Evolutionary conservation across 1,140 invertebrate genomes (phyloP).

Genomic region (Drosophila erecta): DNA sequence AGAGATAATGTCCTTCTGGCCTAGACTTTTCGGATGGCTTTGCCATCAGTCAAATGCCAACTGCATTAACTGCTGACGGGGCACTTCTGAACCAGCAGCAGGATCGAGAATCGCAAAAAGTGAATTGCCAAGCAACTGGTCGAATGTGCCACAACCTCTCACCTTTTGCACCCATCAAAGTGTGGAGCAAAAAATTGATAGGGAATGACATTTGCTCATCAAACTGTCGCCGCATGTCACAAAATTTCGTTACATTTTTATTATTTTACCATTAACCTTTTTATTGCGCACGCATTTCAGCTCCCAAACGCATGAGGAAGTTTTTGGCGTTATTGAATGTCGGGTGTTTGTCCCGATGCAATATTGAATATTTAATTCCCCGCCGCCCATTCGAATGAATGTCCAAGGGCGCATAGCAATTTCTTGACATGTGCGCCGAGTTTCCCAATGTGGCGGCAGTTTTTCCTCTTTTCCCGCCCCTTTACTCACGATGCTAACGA

Average conservation of each 20-base stretch:
- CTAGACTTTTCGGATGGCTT: conserved; percentile 8
- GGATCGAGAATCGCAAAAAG: not conserved
- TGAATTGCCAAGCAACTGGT: not conserved
- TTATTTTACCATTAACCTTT: conserved; percentile 76
- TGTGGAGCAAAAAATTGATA: conserved; percentile 9
- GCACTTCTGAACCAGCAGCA: conserved; percentile 19
- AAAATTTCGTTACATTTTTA: conserved; percentile 59
- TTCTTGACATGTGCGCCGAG: conserved; percentile 55
- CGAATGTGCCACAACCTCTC: not conserved
- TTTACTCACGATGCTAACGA: conserved; percentile 36
- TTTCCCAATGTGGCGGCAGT: conserved; percentile 41
- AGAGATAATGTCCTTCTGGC: conserved; percentile 30
- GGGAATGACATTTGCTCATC: conserved; percentile 34
- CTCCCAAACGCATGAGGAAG: conserved; percentile 41
- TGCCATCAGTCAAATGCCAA: conserved; percentile 36
- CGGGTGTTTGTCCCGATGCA: conserved; percentile 51
- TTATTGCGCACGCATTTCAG: conserved; percentile 60
- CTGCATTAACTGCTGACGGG: conserved; percentile 29
- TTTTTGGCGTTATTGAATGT: conserved; percentile 74
- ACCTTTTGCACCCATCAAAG: conserved; percentile 6
- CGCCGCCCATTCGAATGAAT: conserved; percentile 40
- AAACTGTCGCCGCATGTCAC: conserved; percentile 41
- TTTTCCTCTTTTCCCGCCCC: conserved; percentile 14
- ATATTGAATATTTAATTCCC: conserved; percentile 80
- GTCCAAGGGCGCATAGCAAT: conserved; percentile 60